Conservation (phyloP, 2,797 vertebrate genomes). For the Sarcophilus harrisii region DNA sequence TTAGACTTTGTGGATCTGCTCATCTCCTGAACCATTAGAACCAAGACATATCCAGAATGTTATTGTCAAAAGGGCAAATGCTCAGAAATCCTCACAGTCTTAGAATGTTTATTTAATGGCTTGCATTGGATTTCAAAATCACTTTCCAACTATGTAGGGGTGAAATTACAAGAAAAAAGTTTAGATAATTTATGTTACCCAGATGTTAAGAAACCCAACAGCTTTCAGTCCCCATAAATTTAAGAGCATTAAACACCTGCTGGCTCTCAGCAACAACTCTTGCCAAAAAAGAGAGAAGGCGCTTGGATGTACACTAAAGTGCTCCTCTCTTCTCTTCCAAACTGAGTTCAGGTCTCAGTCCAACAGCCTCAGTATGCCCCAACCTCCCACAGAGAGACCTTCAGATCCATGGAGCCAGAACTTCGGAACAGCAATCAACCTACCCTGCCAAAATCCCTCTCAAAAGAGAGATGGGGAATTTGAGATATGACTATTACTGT, state of each 20-base stretch:
- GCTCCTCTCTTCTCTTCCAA: conserved; percentile 72
- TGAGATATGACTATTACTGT: conserved; percentile 40
- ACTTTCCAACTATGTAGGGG: conserved; percentile 72
- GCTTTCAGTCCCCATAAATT: conserved; percentile 87
- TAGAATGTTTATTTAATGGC: conserved; percentile 73
- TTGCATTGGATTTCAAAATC: conserved; percentile 80
- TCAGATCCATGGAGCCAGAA: conserved; percentile 51
- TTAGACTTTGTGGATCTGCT: conserved; percentile 34
- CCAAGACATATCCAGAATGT: conserved; percentile 56
- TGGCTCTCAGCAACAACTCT: conserved; percentile 81
- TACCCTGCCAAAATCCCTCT: conserved; percentile 20
- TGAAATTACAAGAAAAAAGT: conserved; percentile 58
- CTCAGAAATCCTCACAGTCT: conserved; percentile 76
- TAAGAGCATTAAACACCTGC: conserved; percentile 89
- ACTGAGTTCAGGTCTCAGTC: conserved; percentile 71
- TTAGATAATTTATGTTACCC: conserved; percentile 86
- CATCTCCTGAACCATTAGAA: conserved; percentile 32
- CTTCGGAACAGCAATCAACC: conserved; percentile 35
- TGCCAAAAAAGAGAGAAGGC: conserved; percentile 85
- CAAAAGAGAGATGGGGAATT: background rate
- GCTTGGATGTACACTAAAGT: conserved; percentile 80
- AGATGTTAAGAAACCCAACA: conserved; percentile 87
- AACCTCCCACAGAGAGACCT: conserved; percentile 74
- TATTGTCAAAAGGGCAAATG: conserved; percentile 63
- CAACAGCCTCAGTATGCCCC: conserved; percentile 53